Evolutionary conservation across 2,113 vertebrate genomes (phyloP), one percentile per base, ranked within the genome.

Genomic region (Gallinago jamesoni): DNA sequence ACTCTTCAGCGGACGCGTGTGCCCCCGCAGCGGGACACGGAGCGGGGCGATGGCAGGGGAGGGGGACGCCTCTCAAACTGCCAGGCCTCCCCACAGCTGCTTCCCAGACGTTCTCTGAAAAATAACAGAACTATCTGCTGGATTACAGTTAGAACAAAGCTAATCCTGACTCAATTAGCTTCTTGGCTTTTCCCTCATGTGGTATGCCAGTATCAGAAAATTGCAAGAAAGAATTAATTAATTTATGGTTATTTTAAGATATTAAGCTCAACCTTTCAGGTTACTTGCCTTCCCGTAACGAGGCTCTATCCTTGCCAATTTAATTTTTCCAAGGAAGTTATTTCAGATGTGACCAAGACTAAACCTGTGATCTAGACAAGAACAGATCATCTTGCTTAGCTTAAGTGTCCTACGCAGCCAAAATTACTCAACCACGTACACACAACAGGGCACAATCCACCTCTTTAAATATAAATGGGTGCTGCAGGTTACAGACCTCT

Each of bases 91-190:
- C 76, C 53, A 64, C 2, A 1, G 33, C 41, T 48, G 59, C 23
- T 75, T 9, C 76, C 78, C 12, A 91, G 66, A 59, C 3, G 1
- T 79, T 68, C 62, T 45, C 45, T 33, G 60, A 52, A 63, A 83
- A 97, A 47, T 21, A 86, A 77, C 31, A 74, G 30, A 74, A 59
- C 67, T 48, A 77, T 68, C 84, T 94, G 33, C n/a, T 75, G 73
- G 76, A 73, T 84, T 95, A 73, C 11, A 86, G 68, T 23, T 47
- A 56, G 79, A 88, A 91, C 82, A 95, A 95, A 96, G 79, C 77
- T 87, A 83, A 90, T 81, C 66, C 66, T 89, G 78, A 82, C 72
- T 82, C 73, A 89, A 48, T 91, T 81, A 88, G 72, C 77, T 64
- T 93, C 94, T 37, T 83, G 67, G 73, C 67, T 91, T 90, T 50